A percentile compares a stretch with the other conserved stretches of the same genome.
These are phyloP conservation scores for Acipenser transmontanus DNA, from an alignment of 2,797 vertebrate species.

Conservation along the genomic window DNA sequence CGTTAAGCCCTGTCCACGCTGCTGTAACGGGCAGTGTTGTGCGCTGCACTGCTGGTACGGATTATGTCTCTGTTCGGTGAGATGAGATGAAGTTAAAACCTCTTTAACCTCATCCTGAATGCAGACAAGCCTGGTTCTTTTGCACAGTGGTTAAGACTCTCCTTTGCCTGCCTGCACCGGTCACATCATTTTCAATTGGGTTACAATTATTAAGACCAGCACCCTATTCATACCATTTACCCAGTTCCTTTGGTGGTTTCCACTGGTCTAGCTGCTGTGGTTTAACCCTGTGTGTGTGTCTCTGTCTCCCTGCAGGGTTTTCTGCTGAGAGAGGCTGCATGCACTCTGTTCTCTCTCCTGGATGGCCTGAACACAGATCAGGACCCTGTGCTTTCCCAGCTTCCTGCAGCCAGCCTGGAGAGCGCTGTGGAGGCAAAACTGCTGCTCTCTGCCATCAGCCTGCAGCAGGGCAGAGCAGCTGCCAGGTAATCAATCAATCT, in stretches of 20 bases:
- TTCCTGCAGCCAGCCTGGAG: constrained; percentile 63
- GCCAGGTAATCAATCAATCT: constrained; percentile 50
- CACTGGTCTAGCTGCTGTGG: neutral
- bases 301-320: constrained; percentile 49
- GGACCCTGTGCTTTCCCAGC: constrained; percentile 27
- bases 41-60: no score
- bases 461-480: constrained; percentile 67
- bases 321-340: constrained; percentile 65
- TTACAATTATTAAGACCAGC: constrained; percentile 18
- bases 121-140: neutral
- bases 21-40: no score
- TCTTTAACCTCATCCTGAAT: no score
- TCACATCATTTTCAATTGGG: constrained; percentile 19
- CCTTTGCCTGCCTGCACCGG: constrained; percentile 39
- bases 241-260: neutral
- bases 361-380: constrained; percentile 31
- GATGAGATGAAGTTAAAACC: no score
- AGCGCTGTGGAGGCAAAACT: constrained; percentile 62
- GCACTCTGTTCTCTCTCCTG: constrained; percentile 48
- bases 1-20: no score
- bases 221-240: neutral
- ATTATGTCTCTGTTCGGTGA: no score
- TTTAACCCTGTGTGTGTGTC: neutral
- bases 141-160: constrained; percentile 24
- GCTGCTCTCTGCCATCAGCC: constrained; percentile 63